Evolutionary conservation across 2,797 vertebrate species (phyloP), one percentile per base, ranked within the genome.

Genomic region (Synanceia verrucosa): DNA sequence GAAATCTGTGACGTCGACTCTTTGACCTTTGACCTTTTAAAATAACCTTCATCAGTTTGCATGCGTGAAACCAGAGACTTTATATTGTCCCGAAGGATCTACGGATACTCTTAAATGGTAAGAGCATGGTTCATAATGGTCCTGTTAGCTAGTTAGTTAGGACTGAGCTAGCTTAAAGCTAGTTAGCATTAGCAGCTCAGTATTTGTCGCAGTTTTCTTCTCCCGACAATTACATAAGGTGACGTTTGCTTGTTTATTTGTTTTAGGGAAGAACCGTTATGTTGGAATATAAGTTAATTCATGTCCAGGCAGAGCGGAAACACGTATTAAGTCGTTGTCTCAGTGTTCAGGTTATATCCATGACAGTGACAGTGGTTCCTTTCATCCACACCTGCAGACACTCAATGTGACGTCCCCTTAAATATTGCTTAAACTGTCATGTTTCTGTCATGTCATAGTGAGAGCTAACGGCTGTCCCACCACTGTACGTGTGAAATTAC

Each of bases 21-120:
- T 46, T 24, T 92, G 83, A 91, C 86, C 90, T 89, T 84, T 91
- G 82, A 92, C 85, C 71, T 57, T 9, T 21, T n/a, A n/a, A 6
- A 4, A 19, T 90, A 78, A 93, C 91, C 86, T 94, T 93, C 83
- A 68, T 14, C 21, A 14, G 19, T 4, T 50, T 86, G 12, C 86
- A 88, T 89, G 88, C 88, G 88, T 67, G 65, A 52, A 28, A 75
- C 59, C 18, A 66, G 36, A 13, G 13, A 26, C 2, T 1, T 8
- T 13, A 2, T 11, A 6, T 23, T 6, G 53, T 53, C 33, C 0
- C 12, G 1, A 9, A 62, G 16, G 31, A 0, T 37, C 14, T n/a
- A n/a, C n/a, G n/a, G n/a, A n/a, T 21, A 9, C 16, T 2, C 23
- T 4, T 24, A 62, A 43, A 92, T 92, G 92, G 91, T 93, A 76